phyloP scores from a whole-genome alignment of 2,797 vertebrate genomes.

The Lutjanus campechanus region DNA sequence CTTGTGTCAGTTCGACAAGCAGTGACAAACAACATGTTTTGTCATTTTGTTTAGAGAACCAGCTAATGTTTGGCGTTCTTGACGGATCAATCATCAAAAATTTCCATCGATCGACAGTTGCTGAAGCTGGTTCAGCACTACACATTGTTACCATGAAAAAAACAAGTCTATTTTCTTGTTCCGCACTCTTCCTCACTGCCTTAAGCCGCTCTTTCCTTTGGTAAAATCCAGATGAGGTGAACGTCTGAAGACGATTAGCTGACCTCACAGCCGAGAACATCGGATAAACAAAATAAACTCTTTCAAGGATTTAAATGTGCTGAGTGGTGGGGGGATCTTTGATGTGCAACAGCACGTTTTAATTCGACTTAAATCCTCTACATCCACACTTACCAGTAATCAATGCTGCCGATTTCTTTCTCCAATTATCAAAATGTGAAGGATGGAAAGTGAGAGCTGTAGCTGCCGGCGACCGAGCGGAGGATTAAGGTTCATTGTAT shows the following conservation, averaged over 20 bases:
- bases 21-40: not conserved
- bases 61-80: not conserved
- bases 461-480: conserved; percentile 50
- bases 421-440: conserved; percentile 54
- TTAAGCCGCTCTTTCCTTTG: conserved; percentile 13
- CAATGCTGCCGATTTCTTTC: conserved; percentile 36
- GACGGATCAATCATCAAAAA: too few relatives aligned
- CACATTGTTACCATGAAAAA: not conserved
- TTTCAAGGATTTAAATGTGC: conserved; percentile 18
- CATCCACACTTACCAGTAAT: conserved; percentile 54
- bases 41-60: not conserved
- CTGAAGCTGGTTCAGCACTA: not conserved
- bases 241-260: conserved; percentile 32
- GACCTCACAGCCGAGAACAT: conserved; percentile 37
- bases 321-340: not conserved
- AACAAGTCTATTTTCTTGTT: not conserved
- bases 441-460: conserved; percentile 50
- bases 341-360: conserved; percentile 40
- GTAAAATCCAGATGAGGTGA: not conserved
- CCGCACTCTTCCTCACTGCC: not conserved
- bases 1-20: too few relatives aligned
- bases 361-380: conserved; percentile 53
- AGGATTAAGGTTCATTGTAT: conserved; percentile 69
- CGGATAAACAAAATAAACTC: conserved; percentile 39
- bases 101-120: not conserved